Evolutionary conservation across 2,113 vertebrate species (phyloP).

Genomic region (Helogale parvula): DNA sequence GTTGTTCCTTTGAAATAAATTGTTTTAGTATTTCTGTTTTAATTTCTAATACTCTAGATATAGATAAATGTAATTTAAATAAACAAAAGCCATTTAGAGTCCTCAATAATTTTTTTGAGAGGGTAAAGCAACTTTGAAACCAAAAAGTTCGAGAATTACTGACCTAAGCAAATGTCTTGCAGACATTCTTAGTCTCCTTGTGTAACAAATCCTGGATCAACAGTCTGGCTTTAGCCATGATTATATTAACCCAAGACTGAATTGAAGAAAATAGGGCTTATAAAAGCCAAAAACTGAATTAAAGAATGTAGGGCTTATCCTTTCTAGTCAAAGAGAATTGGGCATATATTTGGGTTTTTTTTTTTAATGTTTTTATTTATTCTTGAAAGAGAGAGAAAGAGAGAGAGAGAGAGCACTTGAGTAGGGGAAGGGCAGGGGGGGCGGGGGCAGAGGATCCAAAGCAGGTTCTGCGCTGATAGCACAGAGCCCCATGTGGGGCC

Average conservation of each 20-base stretch:
- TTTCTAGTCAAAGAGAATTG: background rate
- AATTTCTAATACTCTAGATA: constrained; percentile 13
- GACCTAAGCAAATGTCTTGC: background rate
- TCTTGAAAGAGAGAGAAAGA: too few relatives aligned
- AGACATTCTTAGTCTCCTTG: background rate
- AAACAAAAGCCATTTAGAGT: background rate
- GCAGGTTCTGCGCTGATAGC: too few relatives aligned
- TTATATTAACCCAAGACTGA: background rate
- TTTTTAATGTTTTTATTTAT: too few relatives aligned
- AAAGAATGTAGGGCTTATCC: background rate
- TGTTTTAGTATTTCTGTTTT: constrained; percentile 30
- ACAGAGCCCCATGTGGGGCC: too few relatives aligned
- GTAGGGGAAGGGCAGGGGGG: too few relatives aligned
- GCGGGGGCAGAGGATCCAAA: too few relatives aligned
- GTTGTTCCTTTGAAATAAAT: constrained; percentile 24
- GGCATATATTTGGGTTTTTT: background rate
- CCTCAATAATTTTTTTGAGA: background rate
- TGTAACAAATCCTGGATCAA: background rate
- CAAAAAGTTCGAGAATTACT: background rate
- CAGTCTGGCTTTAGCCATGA: background rate
- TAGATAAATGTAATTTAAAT: background rate
- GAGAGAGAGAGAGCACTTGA: too few relatives aligned
- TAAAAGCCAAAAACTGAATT: background rate
- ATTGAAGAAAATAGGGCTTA: background rate
- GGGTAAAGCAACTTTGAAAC: background rate